Percentiles rank a stretch among this genome's conserved stretches.
phyloP scores from a whole-genome alignment of 2,797 vertebrate species.

The Coregonus sp. region DNA sequence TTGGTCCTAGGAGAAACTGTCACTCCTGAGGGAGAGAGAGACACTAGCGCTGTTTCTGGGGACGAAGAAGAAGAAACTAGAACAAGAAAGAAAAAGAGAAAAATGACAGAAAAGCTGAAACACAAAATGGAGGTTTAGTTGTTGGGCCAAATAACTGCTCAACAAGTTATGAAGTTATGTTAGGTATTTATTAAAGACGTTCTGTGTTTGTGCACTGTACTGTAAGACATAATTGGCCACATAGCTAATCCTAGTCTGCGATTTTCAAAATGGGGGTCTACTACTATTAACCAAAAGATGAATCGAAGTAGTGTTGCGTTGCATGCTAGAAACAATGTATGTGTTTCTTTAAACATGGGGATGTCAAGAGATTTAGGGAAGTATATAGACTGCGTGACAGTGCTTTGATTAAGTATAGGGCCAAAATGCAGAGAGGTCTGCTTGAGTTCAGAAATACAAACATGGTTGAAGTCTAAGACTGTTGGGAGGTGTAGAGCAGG shows the following conservation, averaged over 20 bases:
- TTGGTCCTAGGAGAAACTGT: slow-evolving; percentile 59
- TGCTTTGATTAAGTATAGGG: too few species aligned
- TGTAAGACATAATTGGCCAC: neutral
- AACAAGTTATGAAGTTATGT: too few species aligned
- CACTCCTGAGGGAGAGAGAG: slow-evolving; percentile 57
- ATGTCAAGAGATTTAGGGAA: neutral
- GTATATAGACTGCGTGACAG: neutral
- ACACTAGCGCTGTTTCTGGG: slow-evolving; percentile 32
- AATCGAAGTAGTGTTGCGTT: neutral
- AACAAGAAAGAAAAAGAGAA: neutral
- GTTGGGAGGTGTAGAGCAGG: neutral
- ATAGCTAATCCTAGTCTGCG: neutral
- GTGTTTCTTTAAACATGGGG: neutral
- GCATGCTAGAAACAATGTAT: neutral
- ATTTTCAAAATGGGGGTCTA: neutral
- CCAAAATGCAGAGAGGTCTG: too few species aligned
- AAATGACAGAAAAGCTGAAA: neutral
- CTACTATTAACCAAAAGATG: neutral
- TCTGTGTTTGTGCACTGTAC: neutral
- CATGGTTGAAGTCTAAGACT: neutral
- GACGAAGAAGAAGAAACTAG: neutral
- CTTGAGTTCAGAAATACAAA: neutral
- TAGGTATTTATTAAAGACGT: too few species aligned
- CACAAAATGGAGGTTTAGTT: neutral
- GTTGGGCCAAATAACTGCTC: neutral